Evolutionary conservation across 2,797 vertebrate species (phyloP).

Genomic region (Enoplosus armatus): DNA sequence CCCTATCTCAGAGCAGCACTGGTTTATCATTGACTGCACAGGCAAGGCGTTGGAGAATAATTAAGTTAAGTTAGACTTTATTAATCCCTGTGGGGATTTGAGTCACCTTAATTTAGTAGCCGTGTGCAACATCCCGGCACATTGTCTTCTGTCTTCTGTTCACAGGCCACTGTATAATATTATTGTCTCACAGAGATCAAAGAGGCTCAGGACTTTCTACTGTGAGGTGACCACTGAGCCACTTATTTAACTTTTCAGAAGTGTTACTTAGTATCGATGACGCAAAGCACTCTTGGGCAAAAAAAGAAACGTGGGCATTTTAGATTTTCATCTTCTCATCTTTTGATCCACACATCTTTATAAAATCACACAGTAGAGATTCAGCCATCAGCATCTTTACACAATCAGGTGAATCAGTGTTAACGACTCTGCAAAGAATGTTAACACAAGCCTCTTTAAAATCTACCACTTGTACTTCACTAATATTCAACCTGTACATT

Average conservation of each 20-base stretch:
- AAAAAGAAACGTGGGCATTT: not conserved
- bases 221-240: not conserved
- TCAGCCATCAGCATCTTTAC: too few relatives aligned
- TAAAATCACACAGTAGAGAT: too few relatives aligned
- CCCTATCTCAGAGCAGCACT: not conserved
- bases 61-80: not conserved
- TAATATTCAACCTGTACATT: not conserved
- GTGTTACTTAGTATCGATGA: not conserved
- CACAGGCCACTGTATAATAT: not conserved
- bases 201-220: not conserved
- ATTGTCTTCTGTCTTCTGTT: too few relatives aligned
- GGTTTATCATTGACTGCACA: constrained; percentile 49
- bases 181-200: not conserved
- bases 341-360: not conserved
- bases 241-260: not conserved
- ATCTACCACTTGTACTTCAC: not conserved
- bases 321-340: not conserved
- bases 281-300: not conserved
- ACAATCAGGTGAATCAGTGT: too few relatives aligned
- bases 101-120: not conserved
- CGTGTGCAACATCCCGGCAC: too few relatives aligned
- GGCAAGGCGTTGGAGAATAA: constrained; percentile 1
- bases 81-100: not conserved
- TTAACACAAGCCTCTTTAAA: too few relatives aligned
- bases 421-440: too few relatives aligned